Conservation (phyloP, 2,797 vertebrate genomes). For the Cyclopterus lumpus region DNA sequence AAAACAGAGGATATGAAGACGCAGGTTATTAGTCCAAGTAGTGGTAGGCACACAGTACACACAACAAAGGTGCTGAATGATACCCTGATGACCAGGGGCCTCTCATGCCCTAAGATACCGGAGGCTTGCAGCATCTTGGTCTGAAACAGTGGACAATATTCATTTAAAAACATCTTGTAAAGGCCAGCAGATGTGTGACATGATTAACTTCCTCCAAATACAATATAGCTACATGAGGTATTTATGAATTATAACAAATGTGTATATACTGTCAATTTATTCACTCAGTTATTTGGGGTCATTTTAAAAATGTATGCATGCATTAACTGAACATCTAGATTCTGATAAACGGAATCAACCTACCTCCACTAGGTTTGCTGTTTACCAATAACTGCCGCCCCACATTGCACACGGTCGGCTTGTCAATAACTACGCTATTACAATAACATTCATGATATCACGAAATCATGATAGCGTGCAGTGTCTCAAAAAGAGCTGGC, state of each 20-base stretch:
- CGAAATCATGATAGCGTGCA: neutral
- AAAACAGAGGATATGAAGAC: conserved; percentile 90
- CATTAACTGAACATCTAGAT: neutral
- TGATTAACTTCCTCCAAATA: neutral
- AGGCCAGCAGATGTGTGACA: neutral
- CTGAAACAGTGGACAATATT: conserved; percentile 30
- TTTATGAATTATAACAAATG: neutral
- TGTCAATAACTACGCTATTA: conserved; percentile 2
- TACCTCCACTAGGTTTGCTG: conserved; percentile 46
- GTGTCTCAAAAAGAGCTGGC: neutral
- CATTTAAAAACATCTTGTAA: neutral
- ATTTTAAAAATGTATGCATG: conserved; percentile 1
- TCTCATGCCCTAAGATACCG: conserved; percentile 84
- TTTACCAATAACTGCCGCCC: neutral
- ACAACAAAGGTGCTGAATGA: conserved; percentile 86
- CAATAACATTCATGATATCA: neutral
- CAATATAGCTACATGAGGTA: neutral
- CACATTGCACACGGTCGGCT: neutral
- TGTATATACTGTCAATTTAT: neutral
- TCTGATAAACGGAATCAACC: conserved; percentile 10
- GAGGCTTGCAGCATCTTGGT: conserved; percentile 86
- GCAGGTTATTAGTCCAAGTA: conserved; percentile 89
- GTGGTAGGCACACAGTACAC: conserved; percentile 87
- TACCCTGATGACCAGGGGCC: conserved; percentile 86
- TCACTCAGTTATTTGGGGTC: neutral